These are phyloP conservation scores for Phataginus tricuspis DNA, from an alignment of 2,797 vertebrate species.

Conservation along the genomic window DNA sequence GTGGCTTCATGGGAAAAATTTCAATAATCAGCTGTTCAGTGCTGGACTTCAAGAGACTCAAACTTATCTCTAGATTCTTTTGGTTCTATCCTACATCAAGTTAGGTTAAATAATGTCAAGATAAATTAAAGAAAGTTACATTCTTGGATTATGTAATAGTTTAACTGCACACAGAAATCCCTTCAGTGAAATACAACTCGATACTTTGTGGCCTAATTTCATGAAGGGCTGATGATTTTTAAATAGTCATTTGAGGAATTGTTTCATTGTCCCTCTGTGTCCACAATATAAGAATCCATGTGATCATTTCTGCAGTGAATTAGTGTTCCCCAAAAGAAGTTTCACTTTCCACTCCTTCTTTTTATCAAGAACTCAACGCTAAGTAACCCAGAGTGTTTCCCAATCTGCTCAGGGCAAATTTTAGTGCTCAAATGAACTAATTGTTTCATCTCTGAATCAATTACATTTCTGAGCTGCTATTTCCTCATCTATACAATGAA, in stretches of 20 bases:
- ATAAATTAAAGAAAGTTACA: background rate
- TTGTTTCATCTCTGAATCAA: background rate
- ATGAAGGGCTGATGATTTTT: background rate
- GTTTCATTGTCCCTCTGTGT: background rate
- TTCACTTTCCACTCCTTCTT: background rate
- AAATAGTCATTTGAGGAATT: background rate
- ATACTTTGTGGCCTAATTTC: background rate
- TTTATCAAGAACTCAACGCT: background rate
- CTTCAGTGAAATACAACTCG: background rate
- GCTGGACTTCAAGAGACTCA: background rate
- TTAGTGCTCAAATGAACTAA: background rate
- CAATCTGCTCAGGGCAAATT: background rate
- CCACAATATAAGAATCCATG: background rate
- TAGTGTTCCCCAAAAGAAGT: background rate
- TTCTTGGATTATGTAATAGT: background rate
- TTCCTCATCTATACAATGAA: background rate
- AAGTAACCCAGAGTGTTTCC: background rate
- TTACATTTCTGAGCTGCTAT: background rate
- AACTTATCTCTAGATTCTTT: slow-evolving; percentile 6
- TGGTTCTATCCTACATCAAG: background rate
- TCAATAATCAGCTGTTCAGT: background rate
- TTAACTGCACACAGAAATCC: background rate
- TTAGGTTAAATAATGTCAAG: background rate
- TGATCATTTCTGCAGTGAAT: background rate
- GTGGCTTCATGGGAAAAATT: background rate